Evolutionary conservation across 2,888 invertebrate species (phyloP).

Genomic region (Lacanobia oleracea): DNA sequence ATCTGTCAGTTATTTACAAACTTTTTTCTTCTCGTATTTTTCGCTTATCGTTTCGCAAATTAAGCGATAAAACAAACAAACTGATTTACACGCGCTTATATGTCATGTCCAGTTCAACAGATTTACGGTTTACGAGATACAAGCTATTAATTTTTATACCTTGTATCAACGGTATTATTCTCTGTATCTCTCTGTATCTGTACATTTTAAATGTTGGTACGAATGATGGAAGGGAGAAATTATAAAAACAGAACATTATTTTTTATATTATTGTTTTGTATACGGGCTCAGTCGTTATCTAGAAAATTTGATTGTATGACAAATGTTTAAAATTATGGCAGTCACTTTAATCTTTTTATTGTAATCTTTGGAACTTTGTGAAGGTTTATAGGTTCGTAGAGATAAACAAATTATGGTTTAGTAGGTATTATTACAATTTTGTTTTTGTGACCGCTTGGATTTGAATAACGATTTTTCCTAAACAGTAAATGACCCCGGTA

Average conservation of each 20-base stretch:
- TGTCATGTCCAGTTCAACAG: conserved; percentile 38
- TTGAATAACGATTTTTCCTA: too few species aligned
- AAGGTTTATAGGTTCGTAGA: conserved; percentile 15
- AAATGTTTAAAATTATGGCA: conserved; percentile 22
- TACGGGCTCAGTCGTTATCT: conserved; percentile 44
- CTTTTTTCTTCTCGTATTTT: conserved; percentile 36
- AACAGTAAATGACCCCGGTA: too few species aligned
- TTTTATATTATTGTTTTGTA: conserved; percentile 33
- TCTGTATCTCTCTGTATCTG: conserved; percentile 47
- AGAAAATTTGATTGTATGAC: conserved; percentile 36
- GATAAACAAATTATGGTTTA: conserved; percentile 30
- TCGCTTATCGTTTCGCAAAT: conserved; percentile 46
- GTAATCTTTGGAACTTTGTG: conserved; percentile 17
- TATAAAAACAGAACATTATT: conserved; percentile 26
- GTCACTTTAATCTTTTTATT: conserved; percentile 19
- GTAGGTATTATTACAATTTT: conserved; percentile 16
- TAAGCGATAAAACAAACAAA: conserved; percentile 37
- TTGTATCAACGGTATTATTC: conserved; percentile 43
- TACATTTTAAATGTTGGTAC: conserved; percentile 50
- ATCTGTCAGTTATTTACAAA: conserved; percentile 27
- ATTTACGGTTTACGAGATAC: conserved; percentile 55
- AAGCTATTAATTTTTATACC: conserved; percentile 51
- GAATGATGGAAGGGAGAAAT: conserved; percentile 45
- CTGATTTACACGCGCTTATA: conserved; percentile 48
- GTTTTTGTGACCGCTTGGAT: neutral